Conservation (phyloP, 2,797 vertebrate genomes). For the Oophaga sylvatica region DNA sequence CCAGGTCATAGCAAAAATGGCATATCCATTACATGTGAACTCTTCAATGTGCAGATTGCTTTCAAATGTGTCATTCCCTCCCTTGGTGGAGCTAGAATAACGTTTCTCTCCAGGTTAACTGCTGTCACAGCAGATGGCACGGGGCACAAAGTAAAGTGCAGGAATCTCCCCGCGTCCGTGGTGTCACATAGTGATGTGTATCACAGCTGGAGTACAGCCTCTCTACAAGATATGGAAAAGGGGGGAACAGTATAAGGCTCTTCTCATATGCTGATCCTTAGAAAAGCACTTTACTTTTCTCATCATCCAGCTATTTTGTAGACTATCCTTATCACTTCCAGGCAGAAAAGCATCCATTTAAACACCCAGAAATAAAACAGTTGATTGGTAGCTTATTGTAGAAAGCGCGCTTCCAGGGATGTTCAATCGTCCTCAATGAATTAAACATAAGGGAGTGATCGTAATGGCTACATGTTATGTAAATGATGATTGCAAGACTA, state of each 20-base stretch:
- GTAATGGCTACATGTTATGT: background rate
- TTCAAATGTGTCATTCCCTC: constrained; percentile 4
- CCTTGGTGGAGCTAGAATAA: background rate
- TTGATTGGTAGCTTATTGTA: no score
- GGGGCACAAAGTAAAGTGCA: constrained; percentile 32
- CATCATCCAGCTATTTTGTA: background rate
- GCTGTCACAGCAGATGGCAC: constrained; percentile 33
- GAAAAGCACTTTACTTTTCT: background rate
- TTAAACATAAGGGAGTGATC: background rate
- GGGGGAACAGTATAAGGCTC: background rate
- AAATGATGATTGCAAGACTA: background rate
- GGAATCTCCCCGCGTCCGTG: background rate
- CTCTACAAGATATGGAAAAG: background rate
- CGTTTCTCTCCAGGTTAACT: constrained; percentile 1
- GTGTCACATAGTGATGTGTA: constrained; percentile 1
- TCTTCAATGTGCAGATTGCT: background rate
- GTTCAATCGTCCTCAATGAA: background rate
- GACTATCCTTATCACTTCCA: background rate
- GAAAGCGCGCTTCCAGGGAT: background rate
- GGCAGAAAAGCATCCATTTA: background rate
- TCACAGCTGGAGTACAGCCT: constrained; percentile 9
- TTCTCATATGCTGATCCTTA: background rate
- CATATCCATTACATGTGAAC: constrained; percentile 7
- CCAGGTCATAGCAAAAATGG: background rate
- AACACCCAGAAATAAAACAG: background rate